These are phyloP conservation scores for Vulpes ferrilata DNA, from an alignment of 2,113 vertebrate species.

Conservation along the genomic window DNA sequence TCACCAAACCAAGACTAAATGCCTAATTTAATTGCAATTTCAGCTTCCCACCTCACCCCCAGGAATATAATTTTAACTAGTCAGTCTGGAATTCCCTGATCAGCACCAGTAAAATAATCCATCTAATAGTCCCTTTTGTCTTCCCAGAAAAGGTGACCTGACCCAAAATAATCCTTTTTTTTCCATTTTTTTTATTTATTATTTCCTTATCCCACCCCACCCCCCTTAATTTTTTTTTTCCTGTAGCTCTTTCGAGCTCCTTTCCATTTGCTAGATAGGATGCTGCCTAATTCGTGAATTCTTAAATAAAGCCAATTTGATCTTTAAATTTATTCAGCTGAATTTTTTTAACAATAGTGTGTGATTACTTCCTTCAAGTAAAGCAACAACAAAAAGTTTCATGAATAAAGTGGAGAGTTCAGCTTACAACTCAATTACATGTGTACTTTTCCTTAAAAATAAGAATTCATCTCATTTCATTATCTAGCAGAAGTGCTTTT, in stretches of 20 bases:
- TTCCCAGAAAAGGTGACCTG: neutral
- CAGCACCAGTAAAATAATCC: neutral
- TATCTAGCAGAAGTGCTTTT: neutral
- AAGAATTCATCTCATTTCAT: neutral
- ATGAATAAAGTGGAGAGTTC: neutral
- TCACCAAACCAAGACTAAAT: neutral
- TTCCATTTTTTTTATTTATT: neutral
- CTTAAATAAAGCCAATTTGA: neutral
- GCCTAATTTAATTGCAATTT: neutral
- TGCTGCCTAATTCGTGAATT: neutral
- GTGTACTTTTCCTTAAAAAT: neutral
- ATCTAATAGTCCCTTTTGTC: neutral
- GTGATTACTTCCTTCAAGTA: slow-evolving; percentile 13
- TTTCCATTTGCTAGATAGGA: neutral
- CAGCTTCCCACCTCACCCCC: neutral
- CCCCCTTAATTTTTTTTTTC: neutral
- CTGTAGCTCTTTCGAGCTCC: neutral
- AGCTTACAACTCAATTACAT: neutral
- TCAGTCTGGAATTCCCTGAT: neutral
- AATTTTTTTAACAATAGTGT: neutral
- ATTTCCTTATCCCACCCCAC: neutral
- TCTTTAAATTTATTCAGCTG: neutral
- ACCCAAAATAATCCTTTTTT: neutral
- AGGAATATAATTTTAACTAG: neutral
- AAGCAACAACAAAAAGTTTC: neutral